Evolutionary conservation across 92 coral and sea anemone genomes (phyloP), one percentile per base, ranked within the genome.

Genomic region (Porites evermanni): DNA sequence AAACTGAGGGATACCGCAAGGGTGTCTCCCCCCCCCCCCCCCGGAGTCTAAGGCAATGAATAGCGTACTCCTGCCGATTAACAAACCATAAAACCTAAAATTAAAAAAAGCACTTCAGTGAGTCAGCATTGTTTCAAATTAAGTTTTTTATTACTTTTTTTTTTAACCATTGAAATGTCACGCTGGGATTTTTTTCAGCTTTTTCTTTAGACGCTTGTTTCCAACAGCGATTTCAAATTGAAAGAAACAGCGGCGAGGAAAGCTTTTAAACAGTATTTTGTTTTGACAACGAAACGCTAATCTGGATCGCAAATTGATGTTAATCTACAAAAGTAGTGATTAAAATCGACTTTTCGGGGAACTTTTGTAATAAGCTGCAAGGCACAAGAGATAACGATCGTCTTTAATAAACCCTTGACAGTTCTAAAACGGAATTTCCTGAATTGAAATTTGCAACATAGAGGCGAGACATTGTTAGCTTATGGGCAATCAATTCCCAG

Each of bases 201-300:
- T 60, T 63, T 53, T 44, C 38, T 38, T 44, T 19, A 79, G 29
- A 17, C 10, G 18, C 20, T 1, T 60, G 20, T 72, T 72, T 82
- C 87, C 79, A 72, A 59, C 87, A 47, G 87, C 50, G 79, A 72
- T 13, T 3, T 19, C 14, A 71, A 44, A 53, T 23, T 53, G 18
- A 11, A 12, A 65, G 51, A 63, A 67, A 61, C 12, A 58, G 14
- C 58, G 79, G 16, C 7, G 29, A 58, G 51, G 17, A 18, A 47
- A 63, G 21, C 20, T 70, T 70, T 8, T 58, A 72, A 53, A 64
- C 20, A 79, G 29, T 58, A 65, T 13, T 82, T 82, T 32, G 79
- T 71, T 80, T 72, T 82, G 86, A 82, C 86, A 82, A 38, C 44
- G 61, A 71, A 72, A 7, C 17, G 72, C 79, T 73, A 60, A 82